Evolutionary conservation across 2,797 vertebrate species (phyloP).

Genomic region (Mastacembelus armatus): DNA sequence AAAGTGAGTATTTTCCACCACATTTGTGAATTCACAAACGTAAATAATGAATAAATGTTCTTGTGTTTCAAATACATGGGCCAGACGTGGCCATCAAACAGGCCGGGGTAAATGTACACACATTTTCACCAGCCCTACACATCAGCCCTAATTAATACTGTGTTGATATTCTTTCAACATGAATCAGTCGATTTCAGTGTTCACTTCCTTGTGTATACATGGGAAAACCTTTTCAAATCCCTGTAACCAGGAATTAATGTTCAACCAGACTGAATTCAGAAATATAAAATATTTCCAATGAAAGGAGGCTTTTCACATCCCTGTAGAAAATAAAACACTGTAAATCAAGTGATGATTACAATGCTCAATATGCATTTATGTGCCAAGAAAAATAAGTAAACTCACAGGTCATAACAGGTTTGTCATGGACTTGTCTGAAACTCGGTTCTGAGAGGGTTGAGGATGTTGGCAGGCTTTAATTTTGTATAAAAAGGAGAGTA

Average conservation of each 20-base stretch:
- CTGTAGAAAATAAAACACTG: conserved; percentile 4
- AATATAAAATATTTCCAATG: not conserved
- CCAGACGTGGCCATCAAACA: no score
- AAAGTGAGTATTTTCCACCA: conserved; percentile 68
- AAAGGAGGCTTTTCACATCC: conserved; percentile 2
- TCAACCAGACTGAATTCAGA: conserved; percentile 20
- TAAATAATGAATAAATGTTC: no score
- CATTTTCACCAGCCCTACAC: no score
- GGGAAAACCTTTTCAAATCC: conserved; percentile 30
- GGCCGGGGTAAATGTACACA: no score
- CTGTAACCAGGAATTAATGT: conserved; percentile 54
- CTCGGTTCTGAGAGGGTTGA: not conserved
- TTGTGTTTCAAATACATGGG: no score
- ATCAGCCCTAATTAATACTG: no score
- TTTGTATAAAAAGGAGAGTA: not conserved
- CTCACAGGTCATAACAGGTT: conserved; percentile 51
- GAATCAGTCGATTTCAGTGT: not conserved
- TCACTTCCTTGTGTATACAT: conserved; percentile 2
- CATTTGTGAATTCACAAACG: no score
- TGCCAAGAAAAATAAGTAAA: conserved; percentile 45
- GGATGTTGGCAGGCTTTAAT: not conserved
- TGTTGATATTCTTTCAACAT: no score
- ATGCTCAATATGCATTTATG: not conserved
- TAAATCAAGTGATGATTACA: conserved; percentile 31
- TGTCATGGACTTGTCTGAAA: conserved; percentile 25